Percentiles rank a stretch among this genome's conserved stretches.
phyloP scores from a whole-genome alignment of 2,888 invertebrate genomes.

The Drosophila quinaria region DNA sequence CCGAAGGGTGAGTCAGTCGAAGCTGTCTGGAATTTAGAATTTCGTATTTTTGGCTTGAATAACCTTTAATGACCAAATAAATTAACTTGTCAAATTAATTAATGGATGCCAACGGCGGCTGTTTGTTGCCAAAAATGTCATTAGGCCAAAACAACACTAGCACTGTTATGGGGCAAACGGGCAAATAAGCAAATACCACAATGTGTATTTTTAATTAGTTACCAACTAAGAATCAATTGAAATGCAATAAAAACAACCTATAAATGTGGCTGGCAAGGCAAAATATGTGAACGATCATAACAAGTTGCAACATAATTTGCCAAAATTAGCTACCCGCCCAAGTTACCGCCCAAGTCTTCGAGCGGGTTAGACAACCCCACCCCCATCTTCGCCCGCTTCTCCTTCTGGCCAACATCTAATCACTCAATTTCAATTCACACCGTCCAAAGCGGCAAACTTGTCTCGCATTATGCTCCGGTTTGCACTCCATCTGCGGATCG shows the following conservation, averaged over 20 bases:
- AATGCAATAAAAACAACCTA: slow-evolving; percentile 68
- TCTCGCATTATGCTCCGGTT: slow-evolving; percentile 16
- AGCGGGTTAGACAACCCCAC: slow-evolving; percentile 3
- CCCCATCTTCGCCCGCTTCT: not conserved
- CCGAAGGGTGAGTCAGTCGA: not conserved
- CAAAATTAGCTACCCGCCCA: slow-evolving; percentile 13
- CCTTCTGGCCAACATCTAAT: slow-evolving; percentile 46
- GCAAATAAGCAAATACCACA: slow-evolving; percentile 26
- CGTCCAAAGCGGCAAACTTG: slow-evolving; percentile 49
- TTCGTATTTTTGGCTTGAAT: not conserved
- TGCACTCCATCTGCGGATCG: slow-evolving; percentile 41
- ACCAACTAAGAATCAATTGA: slow-evolving; percentile 61
- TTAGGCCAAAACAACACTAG: slow-evolving; percentile 4
- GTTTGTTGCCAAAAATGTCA: slow-evolving; percentile 17
- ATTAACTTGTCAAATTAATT: slow-evolving; percentile 65
- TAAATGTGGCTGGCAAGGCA: slow-evolving; percentile 49
- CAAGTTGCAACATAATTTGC: slow-evolving; percentile 37
- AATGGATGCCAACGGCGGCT: slow-evolving; percentile 28
- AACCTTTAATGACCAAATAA: slow-evolving; percentile 20
- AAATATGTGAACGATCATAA: slow-evolving; percentile 36
- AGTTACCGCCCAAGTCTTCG: slow-evolving; percentile 17
- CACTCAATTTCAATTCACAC: slow-evolving; percentile 74
- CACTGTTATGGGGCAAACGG: slow-evolving; percentile 17
- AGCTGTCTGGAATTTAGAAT: not conserved
- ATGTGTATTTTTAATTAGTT: slow-evolving; percentile 61